A percentile compares a stretch with the other conserved stretches of the same genome.
Evolutionary conservation across 2,797 vertebrate species (phyloP).

Genomic region (Malurus splendens): DNA sequence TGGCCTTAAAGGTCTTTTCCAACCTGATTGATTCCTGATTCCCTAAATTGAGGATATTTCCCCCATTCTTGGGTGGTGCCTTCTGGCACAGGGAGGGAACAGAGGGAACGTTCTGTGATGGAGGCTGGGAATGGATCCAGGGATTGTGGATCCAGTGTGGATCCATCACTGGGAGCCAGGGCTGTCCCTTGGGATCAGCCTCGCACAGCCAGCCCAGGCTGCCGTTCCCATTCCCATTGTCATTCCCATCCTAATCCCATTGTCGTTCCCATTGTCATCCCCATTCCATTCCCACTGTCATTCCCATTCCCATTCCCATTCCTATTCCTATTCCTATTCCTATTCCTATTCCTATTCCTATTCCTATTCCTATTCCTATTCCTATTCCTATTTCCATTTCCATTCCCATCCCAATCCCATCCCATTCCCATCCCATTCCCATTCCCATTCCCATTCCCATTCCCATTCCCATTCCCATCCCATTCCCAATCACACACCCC

Average conservation of each 20-base stretch:
- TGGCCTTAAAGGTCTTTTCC: neutral
- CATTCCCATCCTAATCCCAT: neutral
- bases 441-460: neutral
- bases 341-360: neutral
- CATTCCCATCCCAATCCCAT: neutral
- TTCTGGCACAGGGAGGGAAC: neutral
- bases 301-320: neutral
- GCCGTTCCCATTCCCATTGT: neutral
- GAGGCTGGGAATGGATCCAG: neutral
- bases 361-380: neutral
- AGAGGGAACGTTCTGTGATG: neutral
- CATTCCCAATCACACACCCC: fast-evolving
- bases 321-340: neutral
- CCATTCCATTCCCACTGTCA: too few species aligned
- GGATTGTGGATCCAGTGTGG: fast-evolving
- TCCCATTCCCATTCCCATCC: neutral
- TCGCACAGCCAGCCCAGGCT: neutral
- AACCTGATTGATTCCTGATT: neutral
- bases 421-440: too few species aligned
- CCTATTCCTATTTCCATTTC: neutral
- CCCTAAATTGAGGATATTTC: neutral
- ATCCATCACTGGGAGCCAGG: fast-evolving
- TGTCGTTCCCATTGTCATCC: too few species aligned
- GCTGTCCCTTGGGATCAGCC: neutral
- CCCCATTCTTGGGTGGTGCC: neutral